Evolutionary conservation across 2,113 vertebrate genomes (phyloP), one percentile per base, ranked within the genome.

Genomic region (Coregonus clupeaformis): DNA sequence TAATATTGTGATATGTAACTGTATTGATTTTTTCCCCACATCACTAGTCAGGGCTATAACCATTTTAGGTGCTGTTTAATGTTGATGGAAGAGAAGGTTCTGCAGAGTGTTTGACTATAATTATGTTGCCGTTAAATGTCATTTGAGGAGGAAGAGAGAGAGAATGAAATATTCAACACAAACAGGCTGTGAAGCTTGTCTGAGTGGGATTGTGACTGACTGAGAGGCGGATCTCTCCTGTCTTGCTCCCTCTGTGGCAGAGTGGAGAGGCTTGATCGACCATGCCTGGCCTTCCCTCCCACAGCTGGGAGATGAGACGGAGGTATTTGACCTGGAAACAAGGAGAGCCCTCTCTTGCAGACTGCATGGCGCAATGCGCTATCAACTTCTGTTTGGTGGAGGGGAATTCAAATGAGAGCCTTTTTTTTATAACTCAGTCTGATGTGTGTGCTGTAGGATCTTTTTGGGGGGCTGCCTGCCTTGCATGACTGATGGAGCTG

Each of bases 401-500:
- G 16, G 49, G 49, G 49, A 18, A 52, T 52, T 52, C 4, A 52
- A 18, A 52, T 16, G 49, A 52, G 49, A 1, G 49, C 16, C 49
- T 52, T 18, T 52, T 18, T 52, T 16, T 52, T 18, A 18, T 52
- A 52, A 18, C 49, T 52, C 59, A n/a, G 59, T 24, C 59, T 22
- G 82, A 77, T 81, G 85, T 80, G 69, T 82, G 75, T 47, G 1
- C 69, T 36, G 82, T 87, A 25, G 20, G 82, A 69, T 68, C 55
- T 81, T 88, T 84, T 57, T 24, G 36, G 74, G 80, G 66, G 85
- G 78, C 32, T 4, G 69, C 70, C 74, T 27, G 77, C 64, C 84
- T 74, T 80, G 81, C 80, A 78, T 80, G 81, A 86, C 78, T 82
- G 83, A 77, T 78, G 66, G 73, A 80, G 83, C 82, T 75, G 81